Conservation (phyloP, 2,888 invertebrate species). For the Leptarthrus brevirostris region DNA sequence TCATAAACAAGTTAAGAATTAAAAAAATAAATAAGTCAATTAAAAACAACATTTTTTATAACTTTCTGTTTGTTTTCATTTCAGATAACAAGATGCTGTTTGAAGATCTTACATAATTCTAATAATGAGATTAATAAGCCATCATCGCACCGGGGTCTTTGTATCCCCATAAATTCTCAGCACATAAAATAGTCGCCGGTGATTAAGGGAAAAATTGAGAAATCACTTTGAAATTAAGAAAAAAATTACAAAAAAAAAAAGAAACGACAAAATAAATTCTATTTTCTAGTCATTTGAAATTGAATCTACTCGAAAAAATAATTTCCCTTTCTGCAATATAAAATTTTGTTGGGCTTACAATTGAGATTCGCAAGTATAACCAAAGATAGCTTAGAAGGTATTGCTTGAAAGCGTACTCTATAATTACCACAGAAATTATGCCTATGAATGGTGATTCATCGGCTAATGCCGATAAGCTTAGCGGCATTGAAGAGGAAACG, state of each 20-base stretch:
- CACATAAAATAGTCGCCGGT: slow-evolving; percentile 7
- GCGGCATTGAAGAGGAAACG: slow-evolving; percentile 79
- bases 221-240: neutral
- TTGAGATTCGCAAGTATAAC: slow-evolving; percentile 7
- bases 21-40: neutral
- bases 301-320: neutral
- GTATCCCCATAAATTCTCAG: slow-evolving; percentile 64
- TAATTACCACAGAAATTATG: slow-evolving; percentile 57
- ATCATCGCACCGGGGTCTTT: slow-evolving; percentile 67
- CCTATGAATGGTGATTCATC: slow-evolving; percentile 65
- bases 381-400: slow-evolving; percentile 14
- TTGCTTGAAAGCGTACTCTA: neutral
- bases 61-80: slow-evolving; percentile 4
- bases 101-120: slow-evolving; percentile 59
- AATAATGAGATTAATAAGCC: slow-evolving; percentile 67
- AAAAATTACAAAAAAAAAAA: too few species aligned
- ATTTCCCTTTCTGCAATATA: slow-evolving; percentile 12
- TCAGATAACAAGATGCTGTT: slow-evolving; percentile 58
- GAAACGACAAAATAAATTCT: slow-evolving; percentile 12
- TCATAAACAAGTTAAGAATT: neutral
- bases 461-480: slow-evolving; percentile 75
- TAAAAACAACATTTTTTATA: neutral
- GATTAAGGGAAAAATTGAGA: slow-evolving; percentile 23
- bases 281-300: slow-evolving; percentile 11
- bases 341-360: neutral